Evolutionary conservation across 2,113 vertebrate genomes (phyloP).

Genomic region (Jacana jacana): DNA sequence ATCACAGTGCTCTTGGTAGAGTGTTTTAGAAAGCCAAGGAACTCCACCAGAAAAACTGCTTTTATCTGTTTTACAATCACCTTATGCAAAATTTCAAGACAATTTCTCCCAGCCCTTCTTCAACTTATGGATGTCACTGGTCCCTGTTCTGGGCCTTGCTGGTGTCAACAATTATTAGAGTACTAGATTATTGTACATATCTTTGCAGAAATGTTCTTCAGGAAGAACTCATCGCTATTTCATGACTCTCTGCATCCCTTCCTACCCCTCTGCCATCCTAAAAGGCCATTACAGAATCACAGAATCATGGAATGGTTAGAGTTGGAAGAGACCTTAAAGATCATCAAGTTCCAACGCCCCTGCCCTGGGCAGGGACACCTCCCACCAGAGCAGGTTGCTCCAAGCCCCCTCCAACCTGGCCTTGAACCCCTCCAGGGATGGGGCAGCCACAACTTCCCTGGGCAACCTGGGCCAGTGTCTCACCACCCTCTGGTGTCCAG

Average conservation of each 20-base stretch:
- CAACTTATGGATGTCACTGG: accelerated
- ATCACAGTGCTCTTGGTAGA: not conserved
- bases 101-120: not conserved
- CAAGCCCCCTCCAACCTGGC: too few relatives aligned
- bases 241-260: not conserved
- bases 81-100: not conserved
- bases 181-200: not conserved
- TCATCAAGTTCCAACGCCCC: too few relatives aligned
- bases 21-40: not conserved
- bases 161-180: not conserved
- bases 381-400: too few relatives aligned
- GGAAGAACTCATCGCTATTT: not conserved
- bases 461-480: too few relatives aligned
- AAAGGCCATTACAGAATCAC: not conserved
- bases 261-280: not conserved
- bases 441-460: too few relatives aligned
- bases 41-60: not conserved
- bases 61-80: not conserved
- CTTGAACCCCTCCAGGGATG: too few relatives aligned
- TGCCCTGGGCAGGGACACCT: too few relatives aligned
- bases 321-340: too few relatives aligned
- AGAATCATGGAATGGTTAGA: too few relatives aligned
- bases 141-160: not conserved
- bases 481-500: too few relatives aligned
- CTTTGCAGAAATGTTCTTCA: not conserved